These are phyloP conservation scores for Schrankia costaestrigalis DNA, from an alignment of 2,888 invertebrate genomes.

Conservation along the genomic window DNA sequence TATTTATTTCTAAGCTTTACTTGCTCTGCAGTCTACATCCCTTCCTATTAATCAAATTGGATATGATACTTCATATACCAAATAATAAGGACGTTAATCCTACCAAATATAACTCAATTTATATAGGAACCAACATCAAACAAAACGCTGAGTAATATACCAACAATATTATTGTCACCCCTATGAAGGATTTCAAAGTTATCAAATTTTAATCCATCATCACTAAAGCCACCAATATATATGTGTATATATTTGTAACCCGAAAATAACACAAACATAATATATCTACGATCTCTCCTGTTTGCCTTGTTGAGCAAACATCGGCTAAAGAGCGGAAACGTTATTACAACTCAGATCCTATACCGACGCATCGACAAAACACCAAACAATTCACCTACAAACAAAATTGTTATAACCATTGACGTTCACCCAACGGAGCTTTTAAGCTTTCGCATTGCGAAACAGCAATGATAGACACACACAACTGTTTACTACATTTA, in stretches of 20 bases:
- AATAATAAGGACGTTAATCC: too few relatives aligned
- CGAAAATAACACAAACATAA: conserved; percentile 44
- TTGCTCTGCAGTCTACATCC: too few relatives aligned
- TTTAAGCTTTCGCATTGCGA: background rate
- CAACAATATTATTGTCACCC: background rate
- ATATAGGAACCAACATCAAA: too few relatives aligned
- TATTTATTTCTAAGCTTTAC: too few relatives aligned
- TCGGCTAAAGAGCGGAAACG: conserved; percentile 70
- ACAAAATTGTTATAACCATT: conserved; percentile 20
- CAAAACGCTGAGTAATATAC: background rate
- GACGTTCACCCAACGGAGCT: background rate
- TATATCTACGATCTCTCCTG: conserved; percentile 52
- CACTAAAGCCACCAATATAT: conserved; percentile 30
- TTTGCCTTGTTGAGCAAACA: conserved; percentile 69
- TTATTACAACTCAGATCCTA: conserved; percentile 58
- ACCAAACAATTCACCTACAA: background rate
- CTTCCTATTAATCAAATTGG: too few relatives aligned
- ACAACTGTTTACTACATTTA: too few relatives aligned
- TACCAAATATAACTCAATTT: too few relatives aligned
- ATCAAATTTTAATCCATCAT: background rate
- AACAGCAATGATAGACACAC: conserved; percentile 22
- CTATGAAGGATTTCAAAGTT: background rate
- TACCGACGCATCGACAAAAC: conserved; percentile 23
- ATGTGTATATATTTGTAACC: conserved; percentile 36
- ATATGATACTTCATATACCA: too few relatives aligned